Evolutionary conservation across 2,797 vertebrate genomes (phyloP), one percentile per base, ranked within the genome.

Genomic region (Halcyon badia): DNA sequence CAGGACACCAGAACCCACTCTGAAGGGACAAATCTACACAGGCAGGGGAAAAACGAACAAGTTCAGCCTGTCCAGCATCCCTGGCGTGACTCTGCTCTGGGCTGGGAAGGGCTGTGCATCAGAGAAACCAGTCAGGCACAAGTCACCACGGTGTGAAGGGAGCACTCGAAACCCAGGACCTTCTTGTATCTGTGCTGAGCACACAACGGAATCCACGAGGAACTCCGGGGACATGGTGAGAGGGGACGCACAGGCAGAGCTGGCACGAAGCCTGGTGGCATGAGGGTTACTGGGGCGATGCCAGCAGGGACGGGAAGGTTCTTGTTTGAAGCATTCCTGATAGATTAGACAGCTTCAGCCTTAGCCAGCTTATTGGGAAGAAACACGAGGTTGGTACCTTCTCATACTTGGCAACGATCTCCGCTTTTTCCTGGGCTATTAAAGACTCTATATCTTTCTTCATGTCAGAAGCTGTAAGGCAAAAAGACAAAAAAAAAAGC

Each of bases 361-460:
- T 61, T 60, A 83, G 48, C 6, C 24, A 80, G 61, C 30, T 17
- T 0, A 21, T 3, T 2, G 0, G 58, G 61, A 51, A 88, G 68
- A 83, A 20, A 51, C 51, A 76, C 0, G 0, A 77, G 73, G 44
- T 62, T 79, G 73, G 83, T 97, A 99, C 99, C 98, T 98, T 98
- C 93, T 99, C 99, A 98, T 99, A 99, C 95, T 98, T 99, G 85
- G 97, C 97, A 94, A 99, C 97, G 80, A 99, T 99, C 82, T 99
- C 99, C 54, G 98, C 98, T 65, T 98, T 98, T 98, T 99, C 99
- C 97, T 99, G 98, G 97, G 98, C 98, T 98, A 99, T 99, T 98
- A 99, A 85, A 49, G 98, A 96, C 60, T 99, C 99, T 79, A 99
- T 98, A 92, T 99, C 98, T 97, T 99, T 99, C 99, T 99, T 99